Base-by-base conservation (phyloP, 2,113 vertebrate genomes). In the Limanda limanda region DNA sequence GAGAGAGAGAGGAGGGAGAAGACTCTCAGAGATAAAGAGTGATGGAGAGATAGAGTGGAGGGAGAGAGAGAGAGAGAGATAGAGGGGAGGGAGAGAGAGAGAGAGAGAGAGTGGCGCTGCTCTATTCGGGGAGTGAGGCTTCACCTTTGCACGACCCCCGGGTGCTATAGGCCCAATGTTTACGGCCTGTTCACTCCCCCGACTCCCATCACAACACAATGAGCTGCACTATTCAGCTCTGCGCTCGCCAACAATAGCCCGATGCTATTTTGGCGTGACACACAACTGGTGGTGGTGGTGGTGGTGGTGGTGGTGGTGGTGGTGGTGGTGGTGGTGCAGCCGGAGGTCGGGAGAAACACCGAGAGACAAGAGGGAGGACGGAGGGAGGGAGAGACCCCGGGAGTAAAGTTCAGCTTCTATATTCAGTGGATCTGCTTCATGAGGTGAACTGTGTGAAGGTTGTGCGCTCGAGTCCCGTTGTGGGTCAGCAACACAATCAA, bases 61-160 rank as follows among this genome's bases (percentile, higher is more conserved):
- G 42, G 56, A 64, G 59, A n/a, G 59, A 45, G 62, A 60, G 54
- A 86, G 82, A 7, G 25, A n/a, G 25, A 35, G 35, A 45, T 60
- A 66, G 51, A 56, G n/a, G 59, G 48, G 62, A 60, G 54, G 87
- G 82, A 7, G 25, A n/a, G 25, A 35, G 35, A 45, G 64, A 66
- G 51, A 56, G 75, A 68, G 81, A 54, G 62, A 60, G 54, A 88
- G 82, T 57, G n/a, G 75, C 72, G 75, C 72, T 84, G 31, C 74
- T 80, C 84, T 85, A 77, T 91, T 86, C 81, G 77, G 63, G 80
- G 79, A 84, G 88, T 76, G 85, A 92, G 51, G 85, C 88, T 92
- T 94, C 92, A 95, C 93, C 94, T 93, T 91, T 91, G 82, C 57
- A 74, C 76, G 93, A 95, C 93, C 94, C 89, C 89, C 69, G 79